Percentiles rank a stretch among this genome's conserved stretches.
These are phyloP conservation scores for Ormyrus labotus DNA, from an alignment of 2,888 invertebrate genomes.

Conservation along the genomic window DNA sequence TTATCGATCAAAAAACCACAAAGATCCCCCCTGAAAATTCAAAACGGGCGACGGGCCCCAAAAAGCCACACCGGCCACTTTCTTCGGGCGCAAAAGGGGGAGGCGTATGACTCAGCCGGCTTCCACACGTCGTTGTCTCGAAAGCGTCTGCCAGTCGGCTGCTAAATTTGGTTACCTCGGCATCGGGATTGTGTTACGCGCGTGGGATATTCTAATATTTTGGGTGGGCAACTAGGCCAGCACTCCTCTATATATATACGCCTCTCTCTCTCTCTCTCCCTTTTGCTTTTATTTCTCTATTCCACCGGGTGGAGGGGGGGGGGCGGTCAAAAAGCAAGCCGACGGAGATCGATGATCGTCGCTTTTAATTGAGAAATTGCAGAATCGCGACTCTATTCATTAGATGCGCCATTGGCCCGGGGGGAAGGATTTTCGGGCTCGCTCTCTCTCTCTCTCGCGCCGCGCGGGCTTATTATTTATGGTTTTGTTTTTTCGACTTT, in stretches of 20 bases:
- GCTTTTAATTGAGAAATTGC: slow-evolving; percentile 46
- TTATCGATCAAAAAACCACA: no score
- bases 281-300: background rate
- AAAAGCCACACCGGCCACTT: background rate
- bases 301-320: background rate
- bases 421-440: background rate
- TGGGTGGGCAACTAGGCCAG: slow-evolving; percentile 49
- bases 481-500: no score
- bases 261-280: background rate
- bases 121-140: slow-evolving; percentile 66
- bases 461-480: no score
- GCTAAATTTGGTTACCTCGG: slow-evolving; percentile 74
- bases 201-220: slow-evolving; percentile 69
- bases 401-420: background rate
- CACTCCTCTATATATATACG: background rate
- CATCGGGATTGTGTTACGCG: slow-evolving; percentile 73
- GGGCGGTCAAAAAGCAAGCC: background rate
- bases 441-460: background rate
- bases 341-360: slow-evolving; percentile 44
- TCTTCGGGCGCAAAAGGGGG: background rate
- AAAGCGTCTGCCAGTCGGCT: slow-evolving; percentile 71
- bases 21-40: no score
- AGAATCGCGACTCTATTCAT: slow-evolving; percentile 32
- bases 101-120: background rate
- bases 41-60: background rate